Evolutionary conservation across 2,113 vertebrate species (phyloP).

Genomic region (Bolborhynchus lineola): DNA sequence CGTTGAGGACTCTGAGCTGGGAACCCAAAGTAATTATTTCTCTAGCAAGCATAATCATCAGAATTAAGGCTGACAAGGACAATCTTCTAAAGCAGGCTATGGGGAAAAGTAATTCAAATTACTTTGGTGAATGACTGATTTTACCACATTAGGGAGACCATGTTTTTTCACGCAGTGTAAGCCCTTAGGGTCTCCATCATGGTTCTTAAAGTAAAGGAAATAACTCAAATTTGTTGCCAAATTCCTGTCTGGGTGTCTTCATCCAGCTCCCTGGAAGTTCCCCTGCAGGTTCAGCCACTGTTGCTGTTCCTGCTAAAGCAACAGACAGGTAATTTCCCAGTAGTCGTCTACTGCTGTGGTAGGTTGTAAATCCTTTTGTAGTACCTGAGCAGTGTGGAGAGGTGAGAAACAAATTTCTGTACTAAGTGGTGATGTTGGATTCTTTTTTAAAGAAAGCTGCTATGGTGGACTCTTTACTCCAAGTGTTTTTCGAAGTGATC

Average conservation of each 20-base stretch:
- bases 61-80: neutral
- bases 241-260: neutral
- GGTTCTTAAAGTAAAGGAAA: neutral
- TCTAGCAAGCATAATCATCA: neutral
- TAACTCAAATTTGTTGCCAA: neutral
- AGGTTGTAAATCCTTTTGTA: neutral
- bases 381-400: neutral
- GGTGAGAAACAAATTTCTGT: neutral
- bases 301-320: neutral
- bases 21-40: neutral
- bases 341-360: neutral
- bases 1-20: accelerated
- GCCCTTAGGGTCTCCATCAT: neutral
- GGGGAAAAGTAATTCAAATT: neutral
- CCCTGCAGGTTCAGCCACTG: neutral
- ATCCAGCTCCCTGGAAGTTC: neutral
- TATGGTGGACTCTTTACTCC: neutral
- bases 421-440: neutral
- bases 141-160: neutral
- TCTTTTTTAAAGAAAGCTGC: neutral
- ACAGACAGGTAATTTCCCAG: neutral
- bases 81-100: neutral
- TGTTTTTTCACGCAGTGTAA: neutral
- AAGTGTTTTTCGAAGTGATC: neutral
- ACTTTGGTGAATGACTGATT: neutral